phyloP scores from a whole-genome alignment of 2,113 vertebrate genomes.

The Marcusenius ussheri region DNA sequence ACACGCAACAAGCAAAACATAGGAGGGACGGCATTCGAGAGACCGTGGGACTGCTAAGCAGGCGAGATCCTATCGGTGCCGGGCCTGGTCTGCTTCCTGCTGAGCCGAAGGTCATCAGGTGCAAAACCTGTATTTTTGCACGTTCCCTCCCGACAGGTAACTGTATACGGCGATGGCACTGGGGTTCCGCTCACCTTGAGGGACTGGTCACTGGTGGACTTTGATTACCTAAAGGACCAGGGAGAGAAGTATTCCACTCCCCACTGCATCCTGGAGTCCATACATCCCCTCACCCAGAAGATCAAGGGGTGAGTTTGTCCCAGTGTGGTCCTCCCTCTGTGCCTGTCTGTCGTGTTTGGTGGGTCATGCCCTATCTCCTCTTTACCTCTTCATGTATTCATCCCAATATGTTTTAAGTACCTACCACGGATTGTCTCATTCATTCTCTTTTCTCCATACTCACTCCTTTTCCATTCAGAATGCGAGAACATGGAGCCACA shows the following conservation, averaged over 20 bases:
- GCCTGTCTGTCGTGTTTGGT: background rate
- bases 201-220: constrained; percentile 58
- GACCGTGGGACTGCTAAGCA: background rate
- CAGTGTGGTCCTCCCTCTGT: background rate
- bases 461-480: constrained; percentile 31
- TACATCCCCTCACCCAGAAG: constrained; percentile 33
- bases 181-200: constrained; percentile 50
- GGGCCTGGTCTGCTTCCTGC: background rate
- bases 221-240: constrained; percentile 55
- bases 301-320: constrained; percentile 37
- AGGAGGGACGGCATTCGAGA: background rate
- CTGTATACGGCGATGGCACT: constrained; percentile 61
- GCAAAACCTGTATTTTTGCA: background rate
- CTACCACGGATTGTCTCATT: background rate
- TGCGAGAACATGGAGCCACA: constrained; percentile 60
- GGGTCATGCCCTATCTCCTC: background rate
- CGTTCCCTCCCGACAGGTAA: constrained; percentile 45
- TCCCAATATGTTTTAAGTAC: background rate
- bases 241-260: constrained; percentile 45
- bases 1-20: background rate
- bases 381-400: background rate
- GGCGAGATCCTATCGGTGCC: background rate
- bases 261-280: constrained; percentile 56
- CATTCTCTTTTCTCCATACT: background rate
- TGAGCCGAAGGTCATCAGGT: background rate